These are phyloP conservation scores for Diabrotica virgifera DNA, from an alignment of 1,140 invertebrate genomes.

Conservation along the genomic window DNA sequence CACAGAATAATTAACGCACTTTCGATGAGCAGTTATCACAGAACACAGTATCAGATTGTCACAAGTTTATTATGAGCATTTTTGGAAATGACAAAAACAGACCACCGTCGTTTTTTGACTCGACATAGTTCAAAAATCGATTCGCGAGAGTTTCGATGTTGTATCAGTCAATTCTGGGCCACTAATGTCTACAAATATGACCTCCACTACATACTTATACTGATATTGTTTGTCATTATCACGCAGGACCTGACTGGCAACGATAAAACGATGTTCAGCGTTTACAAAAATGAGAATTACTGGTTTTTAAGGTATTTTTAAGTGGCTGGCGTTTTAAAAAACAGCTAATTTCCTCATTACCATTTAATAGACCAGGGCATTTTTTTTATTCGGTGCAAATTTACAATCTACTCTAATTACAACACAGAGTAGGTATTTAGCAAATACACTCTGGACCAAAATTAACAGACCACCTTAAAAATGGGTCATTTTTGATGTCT, in stretches of 20 bases:
- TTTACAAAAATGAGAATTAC: no score
- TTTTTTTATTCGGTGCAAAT: no score
- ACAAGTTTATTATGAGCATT: background rate
- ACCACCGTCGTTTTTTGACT: background rate
- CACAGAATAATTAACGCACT: slow-evolving; percentile 7
- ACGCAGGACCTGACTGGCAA: slow-evolving; percentile 1
- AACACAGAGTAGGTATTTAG: no score
- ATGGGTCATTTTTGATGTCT: no score
- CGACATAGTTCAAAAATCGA: background rate
- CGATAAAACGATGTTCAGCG: background rate
- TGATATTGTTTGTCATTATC: slow-evolving; percentile 1
- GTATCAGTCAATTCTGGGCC: background rate
- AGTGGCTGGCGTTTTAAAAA: no score
- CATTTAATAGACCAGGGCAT: no score
- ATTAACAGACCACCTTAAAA: no score
- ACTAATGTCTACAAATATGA: slow-evolving; percentile 1
- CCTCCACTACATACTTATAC: slow-evolving; percentile 1
- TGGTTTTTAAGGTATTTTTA: no score
- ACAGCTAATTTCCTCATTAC: no score
- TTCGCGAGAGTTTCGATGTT: background rate
- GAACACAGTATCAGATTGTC: background rate
- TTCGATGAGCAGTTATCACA: background rate
- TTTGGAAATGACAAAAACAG: background rate
- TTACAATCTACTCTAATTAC: no score
- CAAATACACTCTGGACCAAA: no score